Evolutionary conservation across 2,113 vertebrate genomes (phyloP).

Genomic region (Heptranchias perlo): DNA sequence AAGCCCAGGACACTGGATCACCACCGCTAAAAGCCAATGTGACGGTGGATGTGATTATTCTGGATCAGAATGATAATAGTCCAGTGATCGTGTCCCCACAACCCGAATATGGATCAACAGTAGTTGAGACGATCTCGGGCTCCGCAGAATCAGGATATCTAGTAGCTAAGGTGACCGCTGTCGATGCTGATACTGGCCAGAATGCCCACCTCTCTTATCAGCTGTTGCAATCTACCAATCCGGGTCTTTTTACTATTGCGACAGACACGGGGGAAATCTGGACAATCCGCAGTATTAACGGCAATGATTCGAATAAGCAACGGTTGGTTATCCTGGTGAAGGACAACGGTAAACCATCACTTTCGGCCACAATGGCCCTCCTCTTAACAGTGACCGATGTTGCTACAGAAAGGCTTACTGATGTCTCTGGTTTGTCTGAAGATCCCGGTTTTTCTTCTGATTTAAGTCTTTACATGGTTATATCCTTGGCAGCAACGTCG

Average conservation of each 20-base stretch:
- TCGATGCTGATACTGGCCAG: slow-evolving; percentile 48
- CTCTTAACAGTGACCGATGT: slow-evolving; percentile 55
- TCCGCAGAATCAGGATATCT: slow-evolving; percentile 44
- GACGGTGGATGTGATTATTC: slow-evolving; percentile 43
- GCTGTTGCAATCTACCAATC: slow-evolving; percentile 42
- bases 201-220: slow-evolving; percentile 52
- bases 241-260: slow-evolving; percentile 46
- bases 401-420: slow-evolving; percentile 49
- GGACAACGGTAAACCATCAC: slow-evolving; percentile 54
- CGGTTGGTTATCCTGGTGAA: slow-evolving; percentile 51
- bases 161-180: slow-evolving; percentile 44
- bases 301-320: slow-evolving; percentile 56
- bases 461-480: slow-evolving; percentile 54
- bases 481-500: slow-evolving; percentile 53
- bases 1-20: slow-evolving; percentile 53
- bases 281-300: slow-evolving; percentile 49
- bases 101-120: slow-evolving; percentile 43
- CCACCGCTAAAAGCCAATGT: slow-evolving; percentile 51
- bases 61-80: slow-evolving; percentile 61
- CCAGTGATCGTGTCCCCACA: slow-evolving; percentile 54
- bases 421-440: slow-evolving; percentile 47
- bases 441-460: slow-evolving; percentile 54
- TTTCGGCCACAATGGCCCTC: slow-evolving; percentile 56
- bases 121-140: slow-evolving; percentile 54
- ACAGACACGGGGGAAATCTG: slow-evolving; percentile 50